phyloP scores from a whole-genome alignment of 2,888 invertebrate genomes.

The Lamellibrachia satsuma region DNA sequence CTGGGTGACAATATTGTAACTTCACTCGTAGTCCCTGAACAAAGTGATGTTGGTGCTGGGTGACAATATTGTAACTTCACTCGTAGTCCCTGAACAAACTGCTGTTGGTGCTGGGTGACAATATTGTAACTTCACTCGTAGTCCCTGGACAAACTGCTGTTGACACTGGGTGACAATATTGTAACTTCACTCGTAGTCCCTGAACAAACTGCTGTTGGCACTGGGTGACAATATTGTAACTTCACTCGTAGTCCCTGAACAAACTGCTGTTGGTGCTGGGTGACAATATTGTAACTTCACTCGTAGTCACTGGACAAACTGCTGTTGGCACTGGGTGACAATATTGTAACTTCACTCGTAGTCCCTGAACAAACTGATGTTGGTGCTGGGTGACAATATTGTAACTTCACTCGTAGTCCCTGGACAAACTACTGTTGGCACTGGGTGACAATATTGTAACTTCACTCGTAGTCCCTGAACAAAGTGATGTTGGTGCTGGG shows the following conservation, averaged over 20 bases:
- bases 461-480: no score
- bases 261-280: no score
- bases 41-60: no score
- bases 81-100: slow-evolving; percentile 44
- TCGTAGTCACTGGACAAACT: slow-evolving; percentile 44
- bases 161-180: no score
- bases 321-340: slow-evolving; percentile 49
- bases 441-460: slow-evolving; percentile 52
- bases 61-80: background rate
- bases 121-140: no score
- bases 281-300: background rate
- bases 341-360: no score
- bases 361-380: no score
- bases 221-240: slow-evolving; percentile 52
- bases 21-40: no score
- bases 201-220: slow-evolving; percentile 45
- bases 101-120: slow-evolving; percentile 48
- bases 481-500: no score
- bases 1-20: slow-evolving; percentile 52
- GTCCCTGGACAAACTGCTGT: no score
- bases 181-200: slow-evolving; percentile 31
- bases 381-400: no score
- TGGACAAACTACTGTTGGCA: slow-evolving; percentile 45
- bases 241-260: no score
- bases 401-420: slow-evolving; percentile 31